These are phyloP conservation scores for Mellivora capensis DNA, from an alignment of 2,113 vertebrate genomes.

Conservation along the genomic window DNA sequence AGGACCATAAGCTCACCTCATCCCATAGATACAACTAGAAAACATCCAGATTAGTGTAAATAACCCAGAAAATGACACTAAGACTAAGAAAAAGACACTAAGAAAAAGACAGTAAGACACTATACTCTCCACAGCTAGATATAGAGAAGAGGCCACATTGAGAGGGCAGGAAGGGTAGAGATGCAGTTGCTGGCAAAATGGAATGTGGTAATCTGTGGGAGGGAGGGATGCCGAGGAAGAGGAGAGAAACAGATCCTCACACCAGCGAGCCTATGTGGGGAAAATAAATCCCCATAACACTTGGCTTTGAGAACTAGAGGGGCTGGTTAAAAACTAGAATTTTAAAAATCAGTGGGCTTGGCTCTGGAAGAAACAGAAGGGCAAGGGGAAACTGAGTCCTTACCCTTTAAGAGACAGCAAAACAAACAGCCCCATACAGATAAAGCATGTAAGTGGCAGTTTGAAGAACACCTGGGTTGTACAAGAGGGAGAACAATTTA, in stretches of 20 bases:
- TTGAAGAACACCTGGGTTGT: background rate
- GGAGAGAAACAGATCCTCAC: background rate
- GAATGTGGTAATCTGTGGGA: background rate
- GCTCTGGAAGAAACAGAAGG: background rate
- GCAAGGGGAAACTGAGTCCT: background rate
- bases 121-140: background rate
- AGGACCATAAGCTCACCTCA: background rate
- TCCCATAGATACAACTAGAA: background rate
- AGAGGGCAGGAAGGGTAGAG: background rate
- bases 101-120: too few species aligned
- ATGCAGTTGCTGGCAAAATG: background rate
- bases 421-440: background rate
- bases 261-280: background rate
- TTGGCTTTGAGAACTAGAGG: background rate
- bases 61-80: background rate
- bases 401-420: background rate
- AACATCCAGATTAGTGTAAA: background rate
- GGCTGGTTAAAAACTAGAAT: background rate
- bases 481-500: background rate
- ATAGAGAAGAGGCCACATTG: background rate
- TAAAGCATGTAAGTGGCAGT: background rate
- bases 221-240: background rate
- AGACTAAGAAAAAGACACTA: too few species aligned
- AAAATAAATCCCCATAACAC: background rate
- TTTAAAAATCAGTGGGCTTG: background rate